Conservation (phyloP, 1,140 invertebrate species). For the Colletes latitarsis region DNA sequence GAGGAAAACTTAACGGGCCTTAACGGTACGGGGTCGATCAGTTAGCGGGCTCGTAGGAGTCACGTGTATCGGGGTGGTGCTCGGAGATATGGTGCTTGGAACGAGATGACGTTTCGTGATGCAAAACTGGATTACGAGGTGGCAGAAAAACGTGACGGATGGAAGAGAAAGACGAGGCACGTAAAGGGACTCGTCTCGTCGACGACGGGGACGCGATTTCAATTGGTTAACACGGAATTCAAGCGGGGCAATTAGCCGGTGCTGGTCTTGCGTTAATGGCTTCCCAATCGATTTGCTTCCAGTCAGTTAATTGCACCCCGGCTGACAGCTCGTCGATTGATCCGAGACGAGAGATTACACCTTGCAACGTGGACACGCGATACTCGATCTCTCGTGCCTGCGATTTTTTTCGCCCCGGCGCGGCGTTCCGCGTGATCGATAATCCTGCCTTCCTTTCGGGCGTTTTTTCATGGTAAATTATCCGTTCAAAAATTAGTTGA, state of each 20-base stretch:
- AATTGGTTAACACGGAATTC: conserved; percentile 42
- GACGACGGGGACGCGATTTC: conserved; percentile 30
- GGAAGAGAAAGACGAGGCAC: neutral
- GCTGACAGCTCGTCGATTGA: conserved; percentile 48
- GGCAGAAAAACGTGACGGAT: neutral
- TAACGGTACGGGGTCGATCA: conserved; percentile 59
- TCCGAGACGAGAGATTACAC: conserved; percentile 46
- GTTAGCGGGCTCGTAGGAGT: conserved; percentile 58
- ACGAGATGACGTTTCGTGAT: conserved; percentile 45
- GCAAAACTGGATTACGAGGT: conserved; percentile 17
- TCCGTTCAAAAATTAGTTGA: too few species aligned
- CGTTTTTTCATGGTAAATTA: neutral
- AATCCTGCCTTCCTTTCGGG: neutral
- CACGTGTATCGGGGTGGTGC: conserved; percentile 60
- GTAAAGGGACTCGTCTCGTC: conserved; percentile 23
- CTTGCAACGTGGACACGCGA: conserved; percentile 32
- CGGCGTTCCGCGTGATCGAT: conserved; percentile 3
- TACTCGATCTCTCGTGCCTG: conserved; percentile 12
- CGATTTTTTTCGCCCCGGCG: neutral
- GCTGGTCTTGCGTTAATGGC: conserved; percentile 59
- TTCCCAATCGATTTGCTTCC: conserved; percentile 65
- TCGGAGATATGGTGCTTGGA: conserved; percentile 59
- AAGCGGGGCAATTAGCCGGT: conserved; percentile 46
- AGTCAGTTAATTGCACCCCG: conserved; percentile 58
- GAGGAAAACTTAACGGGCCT: conserved; percentile 54